A percentile compares a stretch with the other conserved stretches of the same genome.
These are phyloP conservation scores for Monomorium pharaonis DNA, from an alignment of 1,140 invertebrate genomes.

Conservation along the genomic window DNA sequence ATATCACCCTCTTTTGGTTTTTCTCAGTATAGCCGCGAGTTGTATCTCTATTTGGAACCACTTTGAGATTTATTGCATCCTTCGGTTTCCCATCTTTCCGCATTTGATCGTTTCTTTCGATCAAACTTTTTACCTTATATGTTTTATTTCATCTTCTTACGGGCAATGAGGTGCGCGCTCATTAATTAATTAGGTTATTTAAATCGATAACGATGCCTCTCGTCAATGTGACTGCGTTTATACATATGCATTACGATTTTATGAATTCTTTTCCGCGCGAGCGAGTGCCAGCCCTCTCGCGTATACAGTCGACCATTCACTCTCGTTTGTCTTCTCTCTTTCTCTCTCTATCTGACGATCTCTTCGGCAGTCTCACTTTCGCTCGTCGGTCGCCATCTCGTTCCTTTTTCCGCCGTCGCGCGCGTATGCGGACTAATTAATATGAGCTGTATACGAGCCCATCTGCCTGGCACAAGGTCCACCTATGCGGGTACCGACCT, in stretches of 20 bases:
- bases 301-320: constrained; percentile 61
- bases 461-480: constrained; percentile 42
- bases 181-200: constrained; percentile 55
- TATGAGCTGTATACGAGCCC: constrained; percentile 51
- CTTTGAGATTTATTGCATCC: constrained; percentile 73
- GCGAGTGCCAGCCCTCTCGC: constrained; percentile 12
- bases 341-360: constrained; percentile 45
- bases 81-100: constrained; percentile 1
- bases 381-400: not conserved
- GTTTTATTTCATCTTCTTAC: not conserved
- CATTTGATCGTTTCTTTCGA: not conserved
- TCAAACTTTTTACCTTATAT: not conserved
- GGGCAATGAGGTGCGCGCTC: not conserved
- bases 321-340: constrained; percentile 34
- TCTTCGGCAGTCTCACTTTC: constrained; percentile 22
- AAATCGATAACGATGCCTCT: constrained; percentile 42
- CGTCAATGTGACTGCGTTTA: constrained; percentile 27
- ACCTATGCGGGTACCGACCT: constrained; percentile 56
- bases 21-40: constrained; percentile 32
- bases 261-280: constrained; percentile 45
- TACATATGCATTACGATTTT: constrained; percentile 45
- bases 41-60: constrained; percentile 66
- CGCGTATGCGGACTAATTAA: constrained; percentile 53
- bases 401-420: constrained; percentile 37
- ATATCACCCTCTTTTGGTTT: not conserved